These are phyloP conservation scores for Bovichtus diacanthus DNA, from an alignment of 2,797 vertebrate genomes.

Conservation along the genomic window DNA sequence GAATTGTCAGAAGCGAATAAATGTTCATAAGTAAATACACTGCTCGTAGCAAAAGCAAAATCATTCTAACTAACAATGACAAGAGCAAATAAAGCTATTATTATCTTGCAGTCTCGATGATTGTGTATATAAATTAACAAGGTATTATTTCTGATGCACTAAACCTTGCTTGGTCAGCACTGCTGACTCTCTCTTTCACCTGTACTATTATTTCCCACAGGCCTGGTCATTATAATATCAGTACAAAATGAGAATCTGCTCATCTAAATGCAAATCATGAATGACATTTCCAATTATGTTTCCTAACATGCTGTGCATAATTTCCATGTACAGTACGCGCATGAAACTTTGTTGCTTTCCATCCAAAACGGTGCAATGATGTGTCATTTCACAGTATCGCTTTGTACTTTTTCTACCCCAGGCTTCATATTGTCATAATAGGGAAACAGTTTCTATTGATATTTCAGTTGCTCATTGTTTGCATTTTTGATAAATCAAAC, in stretches of 20 bases:
- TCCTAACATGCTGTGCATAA: slow-evolving; percentile 70
- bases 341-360: slow-evolving; percentile 43
- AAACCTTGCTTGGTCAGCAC: slow-evolving; percentile 52
- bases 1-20: no score
- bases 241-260: slow-evolving; percentile 78
- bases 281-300: slow-evolving; percentile 74
- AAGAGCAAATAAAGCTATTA: slow-evolving; percentile 21
- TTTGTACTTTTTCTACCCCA: not conserved
- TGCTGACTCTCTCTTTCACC: slow-evolving; percentile 55
- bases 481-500: slow-evolving; percentile 7
- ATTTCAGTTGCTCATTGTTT: slow-evolving; percentile 1
- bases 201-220: slow-evolving; percentile 61
- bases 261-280: slow-evolving; percentile 87
- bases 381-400: slow-evolving; percentile 40
- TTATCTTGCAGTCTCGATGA: slow-evolving; percentile 10
- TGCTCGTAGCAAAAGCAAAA: no score
- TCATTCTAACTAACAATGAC: slow-evolving; percentile 25
- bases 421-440: not conserved
- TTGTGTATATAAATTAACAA: slow-evolving; percentile 16
- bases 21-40: no score
- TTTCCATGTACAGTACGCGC: slow-evolving; percentile 64
- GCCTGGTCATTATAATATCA: slow-evolving; percentile 69
- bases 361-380: slow-evolving; percentile 21
- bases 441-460: slow-evolving; percentile 1
- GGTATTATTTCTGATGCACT: slow-evolving; percentile 42